Evolutionary conservation across 2,888 invertebrate genomes (phyloP).

Genomic region (Pycnomerus fuliginosus): DNA sequence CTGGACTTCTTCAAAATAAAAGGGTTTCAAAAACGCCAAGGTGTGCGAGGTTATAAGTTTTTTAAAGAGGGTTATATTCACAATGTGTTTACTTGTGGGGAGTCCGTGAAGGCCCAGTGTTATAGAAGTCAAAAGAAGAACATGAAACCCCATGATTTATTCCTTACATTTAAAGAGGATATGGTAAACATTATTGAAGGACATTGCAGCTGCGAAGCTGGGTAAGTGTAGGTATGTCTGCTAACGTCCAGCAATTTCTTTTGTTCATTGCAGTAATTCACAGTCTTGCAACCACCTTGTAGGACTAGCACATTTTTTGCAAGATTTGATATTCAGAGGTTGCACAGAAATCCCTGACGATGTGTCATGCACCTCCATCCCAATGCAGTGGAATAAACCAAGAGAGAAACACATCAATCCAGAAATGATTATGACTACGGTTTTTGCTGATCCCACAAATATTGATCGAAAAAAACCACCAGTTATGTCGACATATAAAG

Average conservation of each 20-base stretch:
- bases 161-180: not conserved
- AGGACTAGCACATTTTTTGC: not conserved
- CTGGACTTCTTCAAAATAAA: not conserved
- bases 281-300: not conserved
- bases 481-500: not conserved
- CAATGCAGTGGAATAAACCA: not conserved
- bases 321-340: not conserved
- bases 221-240: too few species aligned
- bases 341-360: not conserved
- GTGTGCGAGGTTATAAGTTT: not conserved
- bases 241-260: too few species aligned
- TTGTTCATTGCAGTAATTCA: not conserved
- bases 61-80: slow-evolving; percentile 5
- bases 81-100: not conserved
- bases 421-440: not conserved
- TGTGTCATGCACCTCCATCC: not conserved
- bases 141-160: slow-evolving; percentile 1
- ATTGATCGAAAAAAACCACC: not conserved
- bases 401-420: not conserved
- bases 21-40: not conserved
- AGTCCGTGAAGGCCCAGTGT: not conserved
- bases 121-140: slow-evolving; percentile 4
- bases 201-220: slow-evolving; percentile 3
- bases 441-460: not conserved
- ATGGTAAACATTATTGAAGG: not conserved